phyloP scores from a whole-genome alignment of 2,113 vertebrate species.

The Dipodomys merriami region DNA sequence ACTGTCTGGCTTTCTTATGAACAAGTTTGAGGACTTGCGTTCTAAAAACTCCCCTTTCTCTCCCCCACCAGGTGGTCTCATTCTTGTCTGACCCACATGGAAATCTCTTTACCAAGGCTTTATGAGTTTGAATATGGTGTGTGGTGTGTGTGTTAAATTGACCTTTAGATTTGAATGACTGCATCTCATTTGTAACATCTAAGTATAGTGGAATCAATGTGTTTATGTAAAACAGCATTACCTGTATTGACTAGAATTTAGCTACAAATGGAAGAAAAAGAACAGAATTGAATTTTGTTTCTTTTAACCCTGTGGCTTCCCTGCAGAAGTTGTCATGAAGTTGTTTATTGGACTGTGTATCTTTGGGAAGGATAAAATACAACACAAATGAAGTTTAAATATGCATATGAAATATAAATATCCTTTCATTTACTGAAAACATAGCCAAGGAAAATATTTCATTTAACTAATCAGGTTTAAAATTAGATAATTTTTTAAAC shows the following conservation, averaged over 20 bases:
- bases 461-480: background rate
- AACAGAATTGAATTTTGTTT: background rate
- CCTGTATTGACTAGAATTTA: accelerated
- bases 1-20: background rate
- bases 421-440: background rate
- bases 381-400: background rate
- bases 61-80: background rate
- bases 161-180: background rate
- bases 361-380: background rate
- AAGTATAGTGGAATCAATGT: background rate
- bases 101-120: background rate
- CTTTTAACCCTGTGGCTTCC: background rate
- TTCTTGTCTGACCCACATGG: background rate
- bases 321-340: background rate
- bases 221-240: background rate
- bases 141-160: background rate
- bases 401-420: background rate
- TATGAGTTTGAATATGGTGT: background rate
- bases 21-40: background rate
- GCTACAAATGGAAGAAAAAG: background rate
- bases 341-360: background rate
- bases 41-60: background rate
- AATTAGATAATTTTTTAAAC: background rate
- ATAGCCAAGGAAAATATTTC: background rate
- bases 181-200: background rate